Percentiles rank a stretch among this genome's conserved stretches.
phyloP scores from a whole-genome alignment of 1,140 invertebrate genomes.

The Ptiloglossa arizonensis region DNA sequence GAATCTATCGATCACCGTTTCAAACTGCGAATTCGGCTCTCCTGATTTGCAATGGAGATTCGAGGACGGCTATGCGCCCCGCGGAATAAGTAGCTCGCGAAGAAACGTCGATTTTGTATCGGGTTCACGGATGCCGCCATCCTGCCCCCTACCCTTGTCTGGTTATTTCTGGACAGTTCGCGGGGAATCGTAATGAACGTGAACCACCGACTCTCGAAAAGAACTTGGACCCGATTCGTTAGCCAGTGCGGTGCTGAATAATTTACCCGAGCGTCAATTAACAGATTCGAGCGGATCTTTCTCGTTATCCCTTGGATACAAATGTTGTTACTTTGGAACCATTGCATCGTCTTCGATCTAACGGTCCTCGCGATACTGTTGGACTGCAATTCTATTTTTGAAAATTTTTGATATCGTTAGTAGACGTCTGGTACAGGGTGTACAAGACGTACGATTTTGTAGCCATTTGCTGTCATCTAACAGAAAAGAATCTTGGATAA shows the following conservation, averaged over 20 bases:
- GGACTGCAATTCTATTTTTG: too few species aligned
- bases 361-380: too few species aligned
- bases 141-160: background rate
- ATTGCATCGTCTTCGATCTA: too few species aligned
- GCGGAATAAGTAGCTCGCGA: slow-evolving; percentile 21
- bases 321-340: background rate
- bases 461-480: too few species aligned
- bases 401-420: too few species aligned
- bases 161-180: background rate
- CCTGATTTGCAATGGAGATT: slow-evolving; percentile 62
- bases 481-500: too few species aligned
- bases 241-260: background rate
- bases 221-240: background rate
- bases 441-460: too few species aligned
- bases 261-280: background rate
- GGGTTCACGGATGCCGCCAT: background rate
- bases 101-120: slow-evolving; percentile 24
- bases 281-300: background rate
- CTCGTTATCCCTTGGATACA: background rate
- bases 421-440: too few species aligned
- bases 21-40: slow-evolving; percentile 51
- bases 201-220: too few species aligned
- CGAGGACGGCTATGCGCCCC: slow-evolving; percentile 1
- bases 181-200: slow-evolving; percentile 5
- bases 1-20: slow-evolving; percentile 62